These are phyloP conservation scores for Drymonia ruficornis DNA, from an alignment of 2,888 invertebrate genomes.

Conservation along the genomic window DNA sequence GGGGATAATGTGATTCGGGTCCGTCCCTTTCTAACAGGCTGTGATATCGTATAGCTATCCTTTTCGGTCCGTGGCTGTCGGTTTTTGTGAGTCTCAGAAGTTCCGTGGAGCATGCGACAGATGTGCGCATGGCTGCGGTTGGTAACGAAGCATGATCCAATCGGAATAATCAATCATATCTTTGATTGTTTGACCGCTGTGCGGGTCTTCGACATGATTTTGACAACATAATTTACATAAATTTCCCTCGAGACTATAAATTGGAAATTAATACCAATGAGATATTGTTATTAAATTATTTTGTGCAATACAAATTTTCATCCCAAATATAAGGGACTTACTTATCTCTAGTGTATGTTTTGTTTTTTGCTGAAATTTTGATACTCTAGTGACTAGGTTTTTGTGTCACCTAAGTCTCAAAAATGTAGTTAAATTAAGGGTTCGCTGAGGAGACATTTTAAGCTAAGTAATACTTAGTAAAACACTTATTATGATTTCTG, in stretches of 20 bases:
- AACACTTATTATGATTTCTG: too few species aligned
- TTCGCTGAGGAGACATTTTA: too few species aligned
- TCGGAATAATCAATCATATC: slow-evolving; percentile 82
- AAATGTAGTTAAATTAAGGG: too few species aligned
- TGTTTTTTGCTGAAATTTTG: too few species aligned
- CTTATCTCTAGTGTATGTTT: too few species aligned
- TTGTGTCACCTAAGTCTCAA: too few species aligned
- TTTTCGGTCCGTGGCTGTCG: slow-evolving; percentile 63
- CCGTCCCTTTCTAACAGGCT: slow-evolving; percentile 49
- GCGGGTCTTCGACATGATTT: slow-evolving; percentile 54
- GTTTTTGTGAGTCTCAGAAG: slow-evolving; percentile 79
- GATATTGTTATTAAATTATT: too few species aligned
- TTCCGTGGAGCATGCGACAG: slow-evolving; percentile 79
- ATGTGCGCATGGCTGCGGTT: slow-evolving; percentile 80
- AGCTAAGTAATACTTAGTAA: too few species aligned
- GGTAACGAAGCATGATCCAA: slow-evolving; percentile 79
- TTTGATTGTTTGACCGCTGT: slow-evolving; percentile 76
- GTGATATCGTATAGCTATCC: slow-evolving; percentile 50
- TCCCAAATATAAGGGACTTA: too few species aligned
- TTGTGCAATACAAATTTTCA: too few species aligned
- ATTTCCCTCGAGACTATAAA: slow-evolving; percentile 5
- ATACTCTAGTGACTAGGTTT: too few species aligned
- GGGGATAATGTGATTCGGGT: slow-evolving; percentile 58
- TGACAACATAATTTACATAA: slow-evolving; percentile 32
- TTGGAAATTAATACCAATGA: too few species aligned